Percentiles rank a stretch among this genome's conserved stretches.
Conservation (phyloP, 2,113 vertebrate species). For the Bambusicola thoracicus region DNA sequence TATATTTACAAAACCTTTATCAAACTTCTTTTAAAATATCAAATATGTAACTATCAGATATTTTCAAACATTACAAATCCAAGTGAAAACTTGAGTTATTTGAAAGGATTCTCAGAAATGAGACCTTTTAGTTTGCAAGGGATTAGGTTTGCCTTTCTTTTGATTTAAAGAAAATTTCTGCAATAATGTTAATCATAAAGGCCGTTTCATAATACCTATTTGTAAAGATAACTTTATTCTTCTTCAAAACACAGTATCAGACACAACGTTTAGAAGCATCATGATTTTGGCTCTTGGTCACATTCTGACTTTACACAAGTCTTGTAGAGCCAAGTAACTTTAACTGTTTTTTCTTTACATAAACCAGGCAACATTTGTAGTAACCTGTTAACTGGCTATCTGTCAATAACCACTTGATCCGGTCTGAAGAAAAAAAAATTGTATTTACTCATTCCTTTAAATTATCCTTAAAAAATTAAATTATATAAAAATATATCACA, state of each 20-base stretch:
- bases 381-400: rapidly evolving
- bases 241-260: background rate
- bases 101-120: background rate
- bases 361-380: slow-evolving; percentile 7
- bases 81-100: background rate
- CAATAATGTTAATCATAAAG: background rate
- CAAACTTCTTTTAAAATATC: background rate
- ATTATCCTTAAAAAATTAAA: background rate
- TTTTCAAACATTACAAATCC: background rate
- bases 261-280: background rate
- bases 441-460: background rate
- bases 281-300: background rate
- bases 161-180: background rate
- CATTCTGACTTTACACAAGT: background rate
- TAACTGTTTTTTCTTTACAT: background rate
- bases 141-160: background rate
- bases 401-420: background rate
- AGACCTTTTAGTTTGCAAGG: background rate
- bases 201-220: background rate
- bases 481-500: too few relatives aligned
- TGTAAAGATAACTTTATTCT: background rate
- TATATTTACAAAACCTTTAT: background rate
- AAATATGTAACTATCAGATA: background rate
- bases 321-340: background rate
- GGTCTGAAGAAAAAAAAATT: background rate